Evolutionary conservation across 2,113 vertebrate species (phyloP).

Genomic region (Chlamydotis undulata): DNA sequence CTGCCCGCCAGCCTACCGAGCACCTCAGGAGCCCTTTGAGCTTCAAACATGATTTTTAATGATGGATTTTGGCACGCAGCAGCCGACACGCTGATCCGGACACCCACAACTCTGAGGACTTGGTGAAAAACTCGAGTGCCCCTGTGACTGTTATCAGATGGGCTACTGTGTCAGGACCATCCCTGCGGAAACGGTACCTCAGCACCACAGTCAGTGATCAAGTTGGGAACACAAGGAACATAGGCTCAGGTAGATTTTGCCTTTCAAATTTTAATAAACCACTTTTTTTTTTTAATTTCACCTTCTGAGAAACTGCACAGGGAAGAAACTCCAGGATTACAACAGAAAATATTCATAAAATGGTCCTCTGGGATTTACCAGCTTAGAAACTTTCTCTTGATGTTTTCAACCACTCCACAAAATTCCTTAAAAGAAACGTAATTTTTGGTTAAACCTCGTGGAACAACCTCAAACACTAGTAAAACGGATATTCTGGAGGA

Average conservation of each 20-base stretch:
- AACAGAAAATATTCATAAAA: background rate
- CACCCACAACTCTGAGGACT: background rate
- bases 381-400: fast-evolving
- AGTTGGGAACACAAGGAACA: background rate
- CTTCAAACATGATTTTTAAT: background rate
- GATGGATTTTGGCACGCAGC: background rate
- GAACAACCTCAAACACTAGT: background rate
- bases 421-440: background rate
- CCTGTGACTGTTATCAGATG: background rate
- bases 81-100: fast-evolving
- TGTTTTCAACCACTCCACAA: background rate
- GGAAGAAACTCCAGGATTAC: background rate
- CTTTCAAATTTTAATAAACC: background rate
- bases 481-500: background rate
- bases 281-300: background rate
- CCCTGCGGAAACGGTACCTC: background rate
- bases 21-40: background rate
- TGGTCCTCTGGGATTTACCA: background rate
- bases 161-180: no score
- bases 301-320: background rate
- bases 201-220: background rate
- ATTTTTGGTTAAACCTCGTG: background rate
- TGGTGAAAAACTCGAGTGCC: background rate
- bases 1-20: background rate
- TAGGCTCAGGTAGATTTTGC: background rate